Base-by-base conservation (phyloP, 2,888 invertebrate genomes). In the Nephrotoma guestfalica region DNA sequence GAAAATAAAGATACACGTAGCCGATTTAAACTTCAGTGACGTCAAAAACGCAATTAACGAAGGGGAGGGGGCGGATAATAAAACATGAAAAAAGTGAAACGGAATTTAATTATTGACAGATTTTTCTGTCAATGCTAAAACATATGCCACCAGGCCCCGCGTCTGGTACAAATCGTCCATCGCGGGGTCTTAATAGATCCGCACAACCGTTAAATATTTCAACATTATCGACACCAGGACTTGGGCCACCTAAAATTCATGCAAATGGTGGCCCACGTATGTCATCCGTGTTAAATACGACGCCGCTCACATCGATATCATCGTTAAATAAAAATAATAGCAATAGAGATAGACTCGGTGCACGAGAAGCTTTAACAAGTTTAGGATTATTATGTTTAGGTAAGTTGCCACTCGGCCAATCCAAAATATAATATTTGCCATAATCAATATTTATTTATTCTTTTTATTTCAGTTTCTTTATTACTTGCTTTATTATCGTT, bases 291-390 rank as follows among this genome's bases (percentile, higher is more conserved):
- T 87, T 90, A 6, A 90, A 90, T 88, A 90, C 90, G 86, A 89
- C 89, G 87, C 88, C 88, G 86, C 88, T 88, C 87, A 88, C 91
- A 88, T 88, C 92, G 7, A 88, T 89, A 13, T 89, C 90, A 18
- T 88, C 90, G 40, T 89, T 89, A 85, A 88, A 88, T 87, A 87
- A 88, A 88, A 87, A 89, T 88, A 86, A 88, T 88, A 87, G 88
- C 84, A 88, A 89, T 88, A 88, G 88, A 90, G 89, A 93, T 92
- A 89, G 93, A 91, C 90, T 93, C 91, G 95, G 95, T 45, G 93
- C 95, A 71, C 93, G 94, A 89, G 97, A 97, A 91, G 96, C 96
- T 91, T 92, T 97, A 87, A 96, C 97, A 86, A 97, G 97, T 87
- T 92, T 98, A 88, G 97, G 97, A 40, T 92, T 98, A 85, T 92